A percentile compares a stretch with the other conserved stretches of the same genome.
phyloP scores from a whole-genome alignment of 2,113 vertebrate genomes.

The Pseudorectes ferrugineus region DNA sequence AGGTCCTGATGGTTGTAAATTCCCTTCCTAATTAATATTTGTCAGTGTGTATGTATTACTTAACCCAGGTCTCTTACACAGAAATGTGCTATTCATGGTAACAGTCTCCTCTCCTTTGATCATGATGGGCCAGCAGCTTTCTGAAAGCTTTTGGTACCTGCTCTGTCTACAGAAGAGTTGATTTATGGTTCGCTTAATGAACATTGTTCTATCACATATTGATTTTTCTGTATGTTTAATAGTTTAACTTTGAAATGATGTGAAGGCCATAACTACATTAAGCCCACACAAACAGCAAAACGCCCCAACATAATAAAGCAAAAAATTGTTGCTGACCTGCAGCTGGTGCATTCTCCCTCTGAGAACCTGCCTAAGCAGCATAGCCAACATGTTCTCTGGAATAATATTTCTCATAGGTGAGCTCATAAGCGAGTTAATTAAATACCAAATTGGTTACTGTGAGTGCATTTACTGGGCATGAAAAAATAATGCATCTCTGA shows the following conservation, averaged over 20 bases:
- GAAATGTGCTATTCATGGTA: not conserved
- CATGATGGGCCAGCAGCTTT: not conserved
- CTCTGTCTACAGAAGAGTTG: not conserved
- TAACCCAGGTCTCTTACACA: not conserved
- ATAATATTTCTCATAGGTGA: conserved; percentile 31
- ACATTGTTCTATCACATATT: not conserved
- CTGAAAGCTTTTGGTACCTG: not conserved
- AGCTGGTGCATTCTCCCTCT: not conserved
- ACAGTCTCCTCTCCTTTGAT: not conserved
- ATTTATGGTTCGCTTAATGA: not conserved
- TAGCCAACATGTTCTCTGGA: not conserved
- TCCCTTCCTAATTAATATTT: not conserved
- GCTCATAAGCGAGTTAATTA: conserved; percentile 27
- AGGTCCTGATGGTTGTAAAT: not conserved
- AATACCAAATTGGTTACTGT: conserved; percentile 3
- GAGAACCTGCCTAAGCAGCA: not conserved
- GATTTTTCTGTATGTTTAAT: conserved; percentile 33
- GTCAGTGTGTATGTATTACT: fast-evolving
- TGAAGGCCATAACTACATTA: not conserved
- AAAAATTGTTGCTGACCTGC: conserved; percentile 1
- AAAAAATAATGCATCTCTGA: not conserved
- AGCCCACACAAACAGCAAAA: not conserved
- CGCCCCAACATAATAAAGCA: not conserved
- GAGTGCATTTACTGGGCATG: not conserved
- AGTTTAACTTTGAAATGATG: conserved; percentile 6